Evolutionary conservation across 2,113 vertebrate species (phyloP), one percentile per base, ranked within the genome.

Genomic region (Ailuropoda melanoleuca): DNA sequence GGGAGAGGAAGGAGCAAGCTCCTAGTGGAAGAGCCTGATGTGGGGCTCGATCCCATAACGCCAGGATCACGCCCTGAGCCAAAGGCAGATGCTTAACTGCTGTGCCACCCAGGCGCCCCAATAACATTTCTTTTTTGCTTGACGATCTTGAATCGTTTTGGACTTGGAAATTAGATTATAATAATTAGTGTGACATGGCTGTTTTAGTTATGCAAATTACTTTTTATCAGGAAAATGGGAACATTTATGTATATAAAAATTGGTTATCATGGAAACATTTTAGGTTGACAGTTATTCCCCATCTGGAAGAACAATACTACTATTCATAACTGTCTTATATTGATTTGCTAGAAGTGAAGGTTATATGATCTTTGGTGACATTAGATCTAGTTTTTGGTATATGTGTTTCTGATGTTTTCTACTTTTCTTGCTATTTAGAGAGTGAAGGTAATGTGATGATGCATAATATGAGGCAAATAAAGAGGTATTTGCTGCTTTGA

Each of bases 181-280:
- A 56, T 95, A 96, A 93, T 93, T 97, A 97, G 50, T 60, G 6
- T 92, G 88, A 77, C 10, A n/a, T 29, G 37, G 31, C 62, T 97
- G 70, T 55, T 96, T 98, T 96, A 97, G 75, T 55, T 98, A 96
- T 97, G 93, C 48, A 97, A 56, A 66, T 98, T 97, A 92, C 82
- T 93, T 81, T 90, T 97, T 74, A 75, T 89, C 4, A 77, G 46
- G 46, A 87, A 97, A 95, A 93, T 96, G 53, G 81, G 19, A 83
- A 66, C 23, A 31, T 82, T 29, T 70, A 21, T 75, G 8, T 56
- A 19, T n/a, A 80, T 86, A 74, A 93, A 93, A 96, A 66, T 93
- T 91, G 11, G 8, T 82, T 94, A 43, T 90, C 3, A 56, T 87
- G 58, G 31, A 92, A 93, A 72, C 29, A 89, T 87, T 89, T 97